Base-by-base conservation (phyloP, 1,140 invertebrate genomes). In the Bombus pyrosoma region DNA sequence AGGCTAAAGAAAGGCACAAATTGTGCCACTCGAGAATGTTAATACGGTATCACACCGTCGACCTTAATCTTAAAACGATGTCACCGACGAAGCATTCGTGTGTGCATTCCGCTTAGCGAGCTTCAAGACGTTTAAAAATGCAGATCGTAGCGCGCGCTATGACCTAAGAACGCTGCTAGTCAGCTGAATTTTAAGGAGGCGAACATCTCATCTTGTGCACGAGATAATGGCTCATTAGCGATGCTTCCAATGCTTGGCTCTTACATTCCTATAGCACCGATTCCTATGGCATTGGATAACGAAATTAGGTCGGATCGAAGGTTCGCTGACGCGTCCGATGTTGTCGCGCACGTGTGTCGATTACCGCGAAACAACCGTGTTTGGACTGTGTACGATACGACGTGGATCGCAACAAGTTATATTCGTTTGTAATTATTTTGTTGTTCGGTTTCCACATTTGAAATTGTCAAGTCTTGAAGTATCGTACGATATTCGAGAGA, bases 91-190 rank as follows among this genome's bases (percentile, higher is more conserved):
- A 47, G 59, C 32, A 64, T 79, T 83, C 69, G 76, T 34, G 64
- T 39, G 39, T 53, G 86, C 76, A 83, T 82, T 62, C 74, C 69
- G 79, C 79, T 86, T 80, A 74, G 66, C 25, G 12, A 37, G 43
- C 12, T 57, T 87, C 64, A 77, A 85, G 88, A 89, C 76, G 80
- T 90, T 90, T 85, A 86, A 89, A 90, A 87, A 90, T 90, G 87
- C 88, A 89, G 74, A 90, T 90, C 62, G 78, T 41, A 72, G 34
- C 72, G 59, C 66, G 64, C 3, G 53, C 74, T 71, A 69, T 81
- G 76, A 76, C 68, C 71, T 77, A 77, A 89, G 75, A 87, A 82
- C 78, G 79, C n/a, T 41, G 68, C 22, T 53, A 89, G 89, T 90
- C 89, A 90, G 89, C 87, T 89, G 79, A 90, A 90, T 90, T 87